Base-by-base conservation (phyloP, 2,888 invertebrate species). In the Tryphoninae sp. region DNA sequence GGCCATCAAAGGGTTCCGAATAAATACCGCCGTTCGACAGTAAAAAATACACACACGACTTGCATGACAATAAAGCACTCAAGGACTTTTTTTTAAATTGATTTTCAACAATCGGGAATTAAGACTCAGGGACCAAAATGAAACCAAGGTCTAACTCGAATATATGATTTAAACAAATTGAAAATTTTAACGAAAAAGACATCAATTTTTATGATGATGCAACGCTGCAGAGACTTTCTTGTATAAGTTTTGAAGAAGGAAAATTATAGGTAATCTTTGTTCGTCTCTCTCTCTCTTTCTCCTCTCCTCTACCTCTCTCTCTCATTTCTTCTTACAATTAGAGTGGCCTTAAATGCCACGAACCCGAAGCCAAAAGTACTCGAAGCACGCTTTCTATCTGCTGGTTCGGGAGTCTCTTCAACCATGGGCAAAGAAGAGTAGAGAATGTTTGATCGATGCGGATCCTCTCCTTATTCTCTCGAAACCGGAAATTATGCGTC, bases 401-500 rank as follows among this genome's bases (percentile, higher is more conserved):
- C 81, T 74, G 81, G 69, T 45, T 62, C 77, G 68, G 80, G 82
- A 82, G 82, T 78, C 86, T 83, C 85, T 83, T 84, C 83, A 78
- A 64, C 62, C 64, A 55, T 11, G 42, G 49, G 58, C 59, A 65
- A 65, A 40, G 40, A 40, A 40, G 73, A 81, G 80, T 80, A 84
- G 83, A 83, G 81, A 89, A 83, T 91, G 92, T 92, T 92, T 92
- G 92, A 92, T 92, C 92, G 92, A 92, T 92, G 82, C 78, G 90
- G 89, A 90, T 92, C 88, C 86, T 86, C 86, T 86, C 61, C 61
- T 62, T 69, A 45, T 76, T 78, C 84, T 83, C 86, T 89, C 84
- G 86, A 82, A 87, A 87, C 89, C 90, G 92, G 92, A 92, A 92
- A 92, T 92, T 92, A 91, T 90, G 91, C 91, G 91, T 92, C 92